Percentiles rank a stretch among this genome's conserved stretches.
Conservation (phyloP, 1,140 invertebrate genomes). For the Drosophila tristis region DNA sequence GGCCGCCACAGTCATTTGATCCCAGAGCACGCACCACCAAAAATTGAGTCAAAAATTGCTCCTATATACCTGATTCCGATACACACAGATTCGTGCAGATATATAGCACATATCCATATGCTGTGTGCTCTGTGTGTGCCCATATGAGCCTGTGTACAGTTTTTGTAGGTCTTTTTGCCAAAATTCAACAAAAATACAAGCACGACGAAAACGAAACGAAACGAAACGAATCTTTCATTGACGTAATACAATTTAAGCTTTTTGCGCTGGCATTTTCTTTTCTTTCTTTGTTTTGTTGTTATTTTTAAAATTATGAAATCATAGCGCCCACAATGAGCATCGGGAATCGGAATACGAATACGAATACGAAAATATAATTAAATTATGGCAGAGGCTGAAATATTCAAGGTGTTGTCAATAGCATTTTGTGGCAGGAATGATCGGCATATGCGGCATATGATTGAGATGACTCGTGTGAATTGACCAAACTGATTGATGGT, state of each 20-base stretch:
- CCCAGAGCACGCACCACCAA: slow-evolving; percentile 58
- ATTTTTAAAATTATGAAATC: slow-evolving; percentile 80
- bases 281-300: slow-evolving; percentile 39
- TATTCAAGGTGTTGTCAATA: slow-evolving; percentile 58
- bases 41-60: slow-evolving; percentile 50
- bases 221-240: slow-evolving; percentile 65
- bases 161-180: slow-evolving; percentile 71
- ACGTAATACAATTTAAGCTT: slow-evolving; percentile 70
- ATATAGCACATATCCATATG: slow-evolving; percentile 32
- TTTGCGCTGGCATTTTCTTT: slow-evolving; percentile 49
- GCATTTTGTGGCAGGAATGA: slow-evolving; percentile 36
- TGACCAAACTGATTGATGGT: slow-evolving; percentile 39
- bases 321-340: slow-evolving; percentile 40
- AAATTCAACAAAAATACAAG: slow-evolving; percentile 53
- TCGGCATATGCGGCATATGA: slow-evolving; percentile 24
- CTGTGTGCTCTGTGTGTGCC: slow-evolving; percentile 21
- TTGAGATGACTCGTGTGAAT: slow-evolving; percentile 31
- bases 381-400: slow-evolving; percentile 24
- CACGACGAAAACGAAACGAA: slow-evolving; percentile 31
- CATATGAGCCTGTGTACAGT: slow-evolving; percentile 54
- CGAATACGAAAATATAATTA: slow-evolving; percentile 20
- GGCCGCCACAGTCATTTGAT: slow-evolving; percentile 71
- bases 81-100: neutral
- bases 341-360: slow-evolving; percentile 3
- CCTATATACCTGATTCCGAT: slow-evolving; percentile 58